Conservation (phyloP, 2,888 invertebrate species). For the Boloria euphrosyne region DNA sequence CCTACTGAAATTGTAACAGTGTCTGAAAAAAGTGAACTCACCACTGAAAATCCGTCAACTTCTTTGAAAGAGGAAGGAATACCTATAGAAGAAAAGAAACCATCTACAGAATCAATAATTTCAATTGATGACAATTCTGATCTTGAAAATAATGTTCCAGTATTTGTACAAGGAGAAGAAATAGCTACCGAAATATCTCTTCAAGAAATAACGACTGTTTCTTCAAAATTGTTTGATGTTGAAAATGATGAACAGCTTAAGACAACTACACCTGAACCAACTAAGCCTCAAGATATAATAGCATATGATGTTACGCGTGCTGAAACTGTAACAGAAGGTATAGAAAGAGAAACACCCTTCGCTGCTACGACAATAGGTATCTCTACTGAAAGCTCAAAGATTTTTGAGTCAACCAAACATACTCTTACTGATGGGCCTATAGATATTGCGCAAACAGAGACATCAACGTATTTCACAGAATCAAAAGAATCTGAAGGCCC, state of each 20-base stretch:
- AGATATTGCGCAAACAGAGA: not conserved
- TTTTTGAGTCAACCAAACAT: slow-evolving; percentile 5
- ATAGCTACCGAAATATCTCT: slow-evolving; percentile 6
- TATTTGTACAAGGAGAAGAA: slow-evolving; percentile 10
- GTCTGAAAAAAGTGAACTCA: slow-evolving; percentile 9
- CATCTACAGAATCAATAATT: slow-evolving; percentile 12
- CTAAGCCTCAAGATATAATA: not conserved
- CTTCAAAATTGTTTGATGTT: slow-evolving; percentile 21
- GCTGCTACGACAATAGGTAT: slow-evolving; percentile 17
- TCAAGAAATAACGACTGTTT: slow-evolving; percentile 23
- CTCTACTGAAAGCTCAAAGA: slow-evolving; percentile 19
- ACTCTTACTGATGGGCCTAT: not conserved
- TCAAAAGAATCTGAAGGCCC: slow-evolving; percentile 3
- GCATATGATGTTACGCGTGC: not conserved
- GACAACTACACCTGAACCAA: not conserved
- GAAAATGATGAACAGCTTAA: slow-evolving; percentile 13
- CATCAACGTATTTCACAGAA: slow-evolving; percentile 11
- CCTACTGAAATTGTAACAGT: not conserved
- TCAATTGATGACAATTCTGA: slow-evolving; percentile 6
- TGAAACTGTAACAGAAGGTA: slow-evolving; percentile 14
- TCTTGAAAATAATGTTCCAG: slow-evolving; percentile 13
- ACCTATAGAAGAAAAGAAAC: slow-evolving; percentile 6
- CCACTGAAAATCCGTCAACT: slow-evolving; percentile 13
- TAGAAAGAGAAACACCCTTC: slow-evolving; percentile 20
- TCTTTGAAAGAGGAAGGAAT: slow-evolving; percentile 3